Percentiles rank a stretch among this genome's conserved stretches.
phyloP scores from a whole-genome alignment of 2,113 vertebrate species.

The Pelusios castaneus region DNA sequence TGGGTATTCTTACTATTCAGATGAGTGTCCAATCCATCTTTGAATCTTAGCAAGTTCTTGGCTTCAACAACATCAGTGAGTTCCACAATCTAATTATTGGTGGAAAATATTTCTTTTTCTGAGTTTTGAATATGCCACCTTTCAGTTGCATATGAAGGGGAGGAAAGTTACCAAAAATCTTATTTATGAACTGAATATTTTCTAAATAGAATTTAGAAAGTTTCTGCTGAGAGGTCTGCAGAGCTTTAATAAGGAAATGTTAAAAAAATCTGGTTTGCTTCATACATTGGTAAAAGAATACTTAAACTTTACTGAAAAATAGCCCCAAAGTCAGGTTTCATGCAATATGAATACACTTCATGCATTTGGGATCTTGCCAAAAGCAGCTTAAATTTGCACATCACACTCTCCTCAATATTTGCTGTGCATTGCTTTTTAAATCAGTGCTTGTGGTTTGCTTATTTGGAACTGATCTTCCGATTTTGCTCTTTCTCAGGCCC shows the following conservation, averaged over 20 bases:
- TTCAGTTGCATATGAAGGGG: background rate
- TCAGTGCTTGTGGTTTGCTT: background rate
- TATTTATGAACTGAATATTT: background rate
- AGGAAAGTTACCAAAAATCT: background rate
- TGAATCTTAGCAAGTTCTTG: background rate
- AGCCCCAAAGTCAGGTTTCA: fast-evolving
- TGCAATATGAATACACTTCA: background rate
- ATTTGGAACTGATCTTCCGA: background rate
- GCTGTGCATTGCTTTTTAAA: background rate
- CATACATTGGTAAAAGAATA: background rate
- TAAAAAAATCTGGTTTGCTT: background rate
- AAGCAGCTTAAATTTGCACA: background rate
- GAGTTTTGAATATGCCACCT: background rate
- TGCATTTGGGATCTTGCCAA: background rate
- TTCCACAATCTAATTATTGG: fast-evolving
- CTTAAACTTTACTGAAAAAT: background rate
- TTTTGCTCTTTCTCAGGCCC: background rate
- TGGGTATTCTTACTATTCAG: background rate
- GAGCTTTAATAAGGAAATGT: background rate
- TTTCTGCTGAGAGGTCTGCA: background rate
- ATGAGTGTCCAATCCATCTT: background rate
- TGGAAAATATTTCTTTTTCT: background rate
- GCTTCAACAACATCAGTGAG: background rate
- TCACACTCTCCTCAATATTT: background rate
- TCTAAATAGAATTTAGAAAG: background rate